Base-by-base conservation (phyloP, 2,113 vertebrate genomes). In the Corydoras sp. region DNA sequence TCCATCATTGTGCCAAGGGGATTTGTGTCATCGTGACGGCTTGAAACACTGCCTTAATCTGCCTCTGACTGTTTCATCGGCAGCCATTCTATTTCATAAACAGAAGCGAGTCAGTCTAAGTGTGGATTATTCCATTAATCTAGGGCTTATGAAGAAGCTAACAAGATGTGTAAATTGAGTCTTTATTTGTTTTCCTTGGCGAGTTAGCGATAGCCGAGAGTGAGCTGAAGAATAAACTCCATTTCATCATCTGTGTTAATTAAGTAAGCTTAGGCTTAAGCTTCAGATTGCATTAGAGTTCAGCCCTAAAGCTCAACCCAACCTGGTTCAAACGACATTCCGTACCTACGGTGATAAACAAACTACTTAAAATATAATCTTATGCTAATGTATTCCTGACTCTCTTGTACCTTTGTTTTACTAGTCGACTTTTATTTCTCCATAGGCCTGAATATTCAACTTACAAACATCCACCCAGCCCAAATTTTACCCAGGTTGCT, bases 11-110 rank as follows among this genome's bases (percentile, higher is more conserved):
- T 9, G 71, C 81, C 59, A 76, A 83, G 83, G 80, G 82, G 84
- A 85, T 85, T 85, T 84, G 82, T 86, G 82, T 88, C 83, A 83
- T 74, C 76, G 79, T 77, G 58, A 76, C 76, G 81, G 79, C 83
- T 88, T 80, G 84, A 89, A 88, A 89, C 85, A 85, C 81, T 83
- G 76, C 73, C 66, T 32, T 69, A 61, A 72, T 74, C 76, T 80
- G 77, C 35, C 29, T 84, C 79, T 80, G 31, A 32, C 54, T 49
- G 58, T 63, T 68, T 53, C 55, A 55, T 75, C 77, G 76, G 65
- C 74, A 66, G 18, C 76, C 58, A 58, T 70, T 62, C 11, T 11
- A 43, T 72, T 65, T 69, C 73, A 71, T 31, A 65, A 24, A 51
- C 14, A 18, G 15, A 13, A 49, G 59, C 24, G 59, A 69, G 67